A percentile compares a stretch with the other conserved stretches of the same genome.
Conservation (phyloP, 2,797 vertebrate genomes). For the Sebastes glaucus region DNA sequence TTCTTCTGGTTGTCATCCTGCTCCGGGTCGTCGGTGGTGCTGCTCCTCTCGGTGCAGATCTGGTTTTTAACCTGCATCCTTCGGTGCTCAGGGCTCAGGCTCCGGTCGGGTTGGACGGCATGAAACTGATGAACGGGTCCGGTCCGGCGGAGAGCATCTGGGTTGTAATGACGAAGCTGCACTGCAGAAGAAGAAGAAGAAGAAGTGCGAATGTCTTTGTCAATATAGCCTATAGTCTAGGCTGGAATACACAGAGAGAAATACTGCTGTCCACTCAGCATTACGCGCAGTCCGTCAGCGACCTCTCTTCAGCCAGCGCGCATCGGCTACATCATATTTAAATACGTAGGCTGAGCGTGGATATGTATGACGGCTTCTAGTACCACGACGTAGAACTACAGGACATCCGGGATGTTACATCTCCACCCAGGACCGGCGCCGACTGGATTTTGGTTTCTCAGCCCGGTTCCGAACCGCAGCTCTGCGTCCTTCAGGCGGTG, state of each 20-base stretch:
- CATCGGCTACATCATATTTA: slow-evolving; percentile 46
- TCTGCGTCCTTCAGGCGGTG: slow-evolving; percentile 48
- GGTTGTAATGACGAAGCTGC: slow-evolving; percentile 62
- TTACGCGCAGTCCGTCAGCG: slow-evolving; percentile 62
- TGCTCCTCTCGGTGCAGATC: slow-evolving; percentile 78
- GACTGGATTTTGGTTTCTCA: slow-evolving; percentile 25
- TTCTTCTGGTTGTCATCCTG: slow-evolving; percentile 88
- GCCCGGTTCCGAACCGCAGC: slow-evolving; percentile 51
- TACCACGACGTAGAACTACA: slow-evolving; percentile 31
- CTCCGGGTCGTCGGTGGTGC: slow-evolving; percentile 84
- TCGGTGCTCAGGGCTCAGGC: slow-evolving; percentile 51
- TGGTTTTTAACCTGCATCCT: slow-evolving; percentile 88
- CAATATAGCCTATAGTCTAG: slow-evolving; percentile 25
- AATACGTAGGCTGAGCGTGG: slow-evolving; percentile 45
- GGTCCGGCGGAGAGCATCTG: slow-evolving; percentile 75
- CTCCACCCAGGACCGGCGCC: slow-evolving; percentile 16
- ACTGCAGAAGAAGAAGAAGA: slow-evolving; percentile 45
- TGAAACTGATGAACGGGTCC: slow-evolving; percentile 62
- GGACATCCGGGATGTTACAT: slow-evolving; percentile 48
- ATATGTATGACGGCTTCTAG: slow-evolving; percentile 28
- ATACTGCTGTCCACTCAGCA: slow-evolving; percentile 63
- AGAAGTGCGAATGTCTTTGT: slow-evolving; percentile 8
- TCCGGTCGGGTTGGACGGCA: slow-evolving; percentile 71
- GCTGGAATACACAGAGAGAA: slow-evolving; percentile 31
- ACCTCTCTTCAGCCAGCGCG: slow-evolving; percentile 52